Conservation (phyloP, 2,888 invertebrate genomes). For the Dysmachus trigonus region DNA sequence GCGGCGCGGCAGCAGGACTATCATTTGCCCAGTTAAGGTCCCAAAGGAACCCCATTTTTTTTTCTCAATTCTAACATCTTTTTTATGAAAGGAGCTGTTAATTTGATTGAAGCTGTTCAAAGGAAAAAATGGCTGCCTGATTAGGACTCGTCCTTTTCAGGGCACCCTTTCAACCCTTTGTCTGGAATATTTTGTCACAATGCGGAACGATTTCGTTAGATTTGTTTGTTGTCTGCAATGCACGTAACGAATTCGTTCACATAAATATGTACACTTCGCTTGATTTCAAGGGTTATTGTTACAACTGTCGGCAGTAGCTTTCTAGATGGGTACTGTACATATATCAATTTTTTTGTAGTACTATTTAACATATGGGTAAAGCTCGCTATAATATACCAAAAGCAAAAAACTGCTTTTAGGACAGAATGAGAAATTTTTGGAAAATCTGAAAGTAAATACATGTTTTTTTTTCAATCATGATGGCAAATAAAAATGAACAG, state of each 20-base stretch:
- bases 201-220: conserved; percentile 20
- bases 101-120: conserved; percentile 35
- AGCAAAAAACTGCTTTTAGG: no score
- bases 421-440: no score
- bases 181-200: not conserved
- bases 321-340: not conserved
- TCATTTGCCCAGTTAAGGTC: conserved; percentile 58
- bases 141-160: conserved; percentile 36
- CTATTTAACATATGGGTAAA: no score
- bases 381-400: no score
- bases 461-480: no score
- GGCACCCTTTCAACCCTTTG: conserved; percentile 22
- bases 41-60: conserved; percentile 61
- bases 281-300: not conserved
- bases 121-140: conserved; percentile 40
- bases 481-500: no score
- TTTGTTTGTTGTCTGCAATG: conserved; percentile 30
- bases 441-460: no score
- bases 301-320: not conserved
- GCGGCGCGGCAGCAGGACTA: conserved; percentile 52
- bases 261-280: not conserved
- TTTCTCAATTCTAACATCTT: conserved; percentile 5
- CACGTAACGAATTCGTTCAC: conserved; percentile 16
- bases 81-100: conserved; percentile 37
- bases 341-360: not conserved